Evolutionary conservation across 1,140 invertebrate species (phyloP), one percentile per base, ranked within the genome.

Genomic region (Drosophila novamexicana): DNA sequence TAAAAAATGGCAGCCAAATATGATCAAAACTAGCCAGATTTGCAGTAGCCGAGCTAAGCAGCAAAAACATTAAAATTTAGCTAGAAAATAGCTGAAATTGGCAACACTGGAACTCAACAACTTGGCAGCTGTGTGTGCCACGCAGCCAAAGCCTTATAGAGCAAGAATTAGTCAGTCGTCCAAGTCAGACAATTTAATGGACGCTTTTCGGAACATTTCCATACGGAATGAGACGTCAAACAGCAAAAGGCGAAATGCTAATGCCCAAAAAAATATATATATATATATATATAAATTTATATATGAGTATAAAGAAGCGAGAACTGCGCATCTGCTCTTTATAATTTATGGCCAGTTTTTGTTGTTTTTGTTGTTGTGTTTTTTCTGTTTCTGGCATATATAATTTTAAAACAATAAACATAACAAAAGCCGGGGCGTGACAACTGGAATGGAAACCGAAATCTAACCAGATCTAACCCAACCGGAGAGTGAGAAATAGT

Each of bases 381-480:
- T 32, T 71, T 62, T 63, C 44, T 65, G 16, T 58, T 45, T 58
- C 52, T 67, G 63, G 57, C 52, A 69, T 74, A 69, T 74, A 73
- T 74, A 80, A 80, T 80, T 78, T 75, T 65, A 75, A 78, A 70
- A 78, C 75, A 78, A 78, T 78, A 75, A 78, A 69, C 75, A 75
- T 76, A 72, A 66, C 75, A 74, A 69, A 63, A 66, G 63, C 58
- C 63, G 65, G 75, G 74, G 77, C 69, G 77, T 77, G 70, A 53
- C 78, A 75, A 76, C 71, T 81, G 62, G 77, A 54, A 72, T 67
- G 63, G 47, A 66, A 72, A 72, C 53, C 14, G 9, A 58, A 58
- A 40, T 14, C 62, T 52, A 44, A 53, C 12, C 40, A 58, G 40
- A 59, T 18, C 14, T 14, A 14, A 47, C 44, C 36, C 3, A 32